phyloP scores from a whole-genome alignment of 2,888 invertebrate genomes.

The Agriopis marginaria region DNA sequence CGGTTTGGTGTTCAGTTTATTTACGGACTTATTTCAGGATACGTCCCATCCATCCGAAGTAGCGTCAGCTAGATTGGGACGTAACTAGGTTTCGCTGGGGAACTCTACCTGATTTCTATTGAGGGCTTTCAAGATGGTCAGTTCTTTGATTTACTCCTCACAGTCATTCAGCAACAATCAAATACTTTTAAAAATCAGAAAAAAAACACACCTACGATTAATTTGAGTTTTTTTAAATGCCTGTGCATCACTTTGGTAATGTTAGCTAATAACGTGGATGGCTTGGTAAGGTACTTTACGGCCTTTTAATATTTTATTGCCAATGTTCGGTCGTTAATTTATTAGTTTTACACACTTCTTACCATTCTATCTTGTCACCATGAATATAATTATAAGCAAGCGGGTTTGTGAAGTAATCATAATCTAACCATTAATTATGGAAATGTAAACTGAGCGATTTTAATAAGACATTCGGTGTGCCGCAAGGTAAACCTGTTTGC shows the following conservation, averaged over 20 bases:
- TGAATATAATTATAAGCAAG: conserved; percentile 41
- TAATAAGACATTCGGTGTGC: conserved; percentile 56
- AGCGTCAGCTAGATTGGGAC: too few relatives aligned
- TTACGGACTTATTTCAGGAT: neutral
- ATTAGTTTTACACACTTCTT: conserved; percentile 29
- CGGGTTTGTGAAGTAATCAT: conserved; percentile 16
- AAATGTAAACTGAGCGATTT: conserved; percentile 52
- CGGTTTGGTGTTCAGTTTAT: neutral
- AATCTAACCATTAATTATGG: conserved; percentile 39
- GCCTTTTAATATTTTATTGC: conserved; percentile 23
- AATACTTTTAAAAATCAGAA: neutral
- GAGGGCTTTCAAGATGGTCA: too few relatives aligned
- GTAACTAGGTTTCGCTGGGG: too few relatives aligned
- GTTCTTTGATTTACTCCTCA: neutral
- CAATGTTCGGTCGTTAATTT: conserved; percentile 15
- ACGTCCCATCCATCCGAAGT: neutral
- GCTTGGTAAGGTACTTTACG: conserved; percentile 4
- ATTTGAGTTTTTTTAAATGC: conserved; percentile 3
- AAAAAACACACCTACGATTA: neutral
- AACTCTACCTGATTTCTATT: too few relatives aligned
- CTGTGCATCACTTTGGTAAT: conserved; percentile 18
- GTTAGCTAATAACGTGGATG: conserved; percentile 15
- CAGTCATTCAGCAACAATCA: neutral
- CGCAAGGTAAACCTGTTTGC: conserved; percentile 65
- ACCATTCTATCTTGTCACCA: conserved; percentile 30